Evolutionary conservation across 1,140 invertebrate genomes (phyloP).

Genomic region (Ooceraea biroi): DNA sequence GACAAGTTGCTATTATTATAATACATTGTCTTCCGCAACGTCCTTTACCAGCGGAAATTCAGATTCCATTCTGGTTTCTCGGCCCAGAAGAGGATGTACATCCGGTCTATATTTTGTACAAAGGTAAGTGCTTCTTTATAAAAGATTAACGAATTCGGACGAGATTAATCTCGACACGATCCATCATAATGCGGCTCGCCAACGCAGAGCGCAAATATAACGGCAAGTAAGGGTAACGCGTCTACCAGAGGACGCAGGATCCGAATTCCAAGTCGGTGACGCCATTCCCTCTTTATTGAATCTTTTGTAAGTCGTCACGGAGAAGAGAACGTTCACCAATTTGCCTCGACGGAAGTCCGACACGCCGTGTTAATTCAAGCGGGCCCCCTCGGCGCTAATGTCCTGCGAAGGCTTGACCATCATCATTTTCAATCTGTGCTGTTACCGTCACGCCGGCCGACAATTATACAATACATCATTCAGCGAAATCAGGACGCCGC

Average conservation of each 20-base stretch:
- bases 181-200: neutral
- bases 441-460: slow-evolving; percentile 7
- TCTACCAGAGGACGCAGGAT: slow-evolving; percentile 65
- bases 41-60: neutral
- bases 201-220: neutral
- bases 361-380: slow-evolving; percentile 53
- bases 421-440: slow-evolving; percentile 61
- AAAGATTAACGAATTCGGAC: neutral
- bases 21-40: slow-evolving; percentile 2
- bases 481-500: neutral
- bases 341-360: slow-evolving; percentile 52
- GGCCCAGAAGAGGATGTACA: neutral
- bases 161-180: slow-evolving; percentile 8
- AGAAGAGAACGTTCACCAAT: slow-evolving; percentile 47
- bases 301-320: slow-evolving; percentile 65
- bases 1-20: neutral
- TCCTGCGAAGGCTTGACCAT: slow-evolving; percentile 41
- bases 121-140: neutral
- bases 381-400: neutral
- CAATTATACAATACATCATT: slow-evolving; percentile 41
- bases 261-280: slow-evolving; percentile 75
- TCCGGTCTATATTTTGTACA: neutral
- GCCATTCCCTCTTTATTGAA: slow-evolving; percentile 57
- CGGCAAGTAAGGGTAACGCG: slow-evolving; percentile 45
- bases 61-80: neutral